Conservation (phyloP, 2,888 invertebrate species). For the Leucophenga montana region DNA sequence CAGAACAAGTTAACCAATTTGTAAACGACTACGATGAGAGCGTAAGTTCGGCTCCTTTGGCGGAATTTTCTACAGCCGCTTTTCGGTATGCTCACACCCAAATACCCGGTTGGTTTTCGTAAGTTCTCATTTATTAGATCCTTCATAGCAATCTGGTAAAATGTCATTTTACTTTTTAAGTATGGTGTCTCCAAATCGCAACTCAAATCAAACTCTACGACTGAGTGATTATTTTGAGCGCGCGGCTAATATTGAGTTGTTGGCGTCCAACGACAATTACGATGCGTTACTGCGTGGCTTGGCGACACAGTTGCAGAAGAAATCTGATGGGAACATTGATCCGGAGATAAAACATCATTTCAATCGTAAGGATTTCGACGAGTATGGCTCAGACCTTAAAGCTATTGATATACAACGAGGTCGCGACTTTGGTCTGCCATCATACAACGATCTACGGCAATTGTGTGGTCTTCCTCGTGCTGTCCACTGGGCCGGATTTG, state of each 20-base stretch:
- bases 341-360: constrained; percentile 64
- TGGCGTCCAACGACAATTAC: constrained; percentile 74
- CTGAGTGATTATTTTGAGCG: constrained; percentile 62
- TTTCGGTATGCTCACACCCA: constrained; percentile 77
- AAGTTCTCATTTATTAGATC: constrained; percentile 48
- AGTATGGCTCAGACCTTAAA: constrained; percentile 76
- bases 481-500: constrained; percentile 58
- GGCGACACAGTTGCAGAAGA: constrained; percentile 81
- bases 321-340: constrained; percentile 83
- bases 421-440: constrained; percentile 60
- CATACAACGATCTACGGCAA: constrained; percentile 64
- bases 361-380: constrained; percentile 64
- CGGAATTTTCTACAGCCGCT: constrained; percentile 77
- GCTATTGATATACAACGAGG: constrained; percentile 65
- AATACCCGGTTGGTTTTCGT: constrained; percentile 74
- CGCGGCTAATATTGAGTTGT: constrained; percentile 50
- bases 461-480: constrained; percentile 63
- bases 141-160: neutral
- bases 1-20: constrained; percentile 60
- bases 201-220: constrained; percentile 59
- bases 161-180: constrained; percentile 40
- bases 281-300: constrained; percentile 83
- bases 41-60: constrained; percentile 75
- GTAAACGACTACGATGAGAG: constrained; percentile 74
- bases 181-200: constrained; percentile 56